Evolutionary conservation across 2,113 vertebrate genomes (phyloP).

Genomic region (Trematocara stigmaticum): DNA sequence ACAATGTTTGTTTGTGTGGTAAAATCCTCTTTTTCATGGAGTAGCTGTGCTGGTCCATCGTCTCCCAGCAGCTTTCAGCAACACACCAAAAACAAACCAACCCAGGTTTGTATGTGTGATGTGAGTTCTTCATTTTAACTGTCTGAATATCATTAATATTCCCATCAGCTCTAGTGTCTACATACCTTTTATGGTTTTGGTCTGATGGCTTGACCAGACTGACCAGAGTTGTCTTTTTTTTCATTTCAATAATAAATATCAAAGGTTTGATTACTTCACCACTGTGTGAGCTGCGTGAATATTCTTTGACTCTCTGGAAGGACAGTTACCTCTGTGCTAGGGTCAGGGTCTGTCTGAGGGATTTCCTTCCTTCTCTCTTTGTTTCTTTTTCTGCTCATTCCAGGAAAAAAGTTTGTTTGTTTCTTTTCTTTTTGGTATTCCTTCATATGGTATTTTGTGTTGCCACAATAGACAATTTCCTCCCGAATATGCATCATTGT

Average conservation of each 20-base stretch:
- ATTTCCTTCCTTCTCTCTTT: fast-evolving
- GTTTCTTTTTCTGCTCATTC: not conserved
- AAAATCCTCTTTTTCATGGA: not conserved
- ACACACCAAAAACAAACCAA: not conserved
- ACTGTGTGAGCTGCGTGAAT: not conserved
- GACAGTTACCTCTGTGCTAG: not conserved
- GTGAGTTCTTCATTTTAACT: not conserved
- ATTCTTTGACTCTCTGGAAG: not conserved
- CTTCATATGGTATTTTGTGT: not conserved
- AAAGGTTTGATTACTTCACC: not conserved
- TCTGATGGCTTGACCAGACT: not conserved
- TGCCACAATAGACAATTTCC: not conserved
- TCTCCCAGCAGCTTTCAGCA: not conserved
- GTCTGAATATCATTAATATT: not conserved
- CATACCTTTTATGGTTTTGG: not conserved
- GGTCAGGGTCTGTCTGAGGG: not conserved
- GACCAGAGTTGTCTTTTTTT: not conserved
- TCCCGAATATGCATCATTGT: not conserved
- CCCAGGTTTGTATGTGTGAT: not conserved
- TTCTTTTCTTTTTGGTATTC: not conserved
- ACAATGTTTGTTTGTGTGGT: not conserved
- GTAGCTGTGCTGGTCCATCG: not conserved
- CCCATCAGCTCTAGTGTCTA: not conserved
- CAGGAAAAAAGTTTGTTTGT: not conserved
- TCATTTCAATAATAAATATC: not conserved